Conservation (phyloP, 2,797 vertebrate species). For the Anguilla marmorata region DNA sequence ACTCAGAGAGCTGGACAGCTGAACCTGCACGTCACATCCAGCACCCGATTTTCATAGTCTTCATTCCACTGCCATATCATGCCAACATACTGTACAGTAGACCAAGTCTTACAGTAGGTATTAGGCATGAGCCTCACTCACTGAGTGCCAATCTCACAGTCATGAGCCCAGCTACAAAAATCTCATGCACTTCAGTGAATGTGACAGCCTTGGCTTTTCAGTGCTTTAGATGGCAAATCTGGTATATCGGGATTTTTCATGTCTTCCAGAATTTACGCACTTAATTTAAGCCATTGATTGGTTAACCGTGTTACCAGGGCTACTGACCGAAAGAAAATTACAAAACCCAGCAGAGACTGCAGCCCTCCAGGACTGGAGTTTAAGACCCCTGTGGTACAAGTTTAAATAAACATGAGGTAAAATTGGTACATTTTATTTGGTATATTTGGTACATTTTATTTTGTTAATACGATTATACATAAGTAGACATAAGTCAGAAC, state of each 20-base stretch:
- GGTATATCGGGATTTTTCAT: neutral
- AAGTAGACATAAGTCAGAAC: neutral
- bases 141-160: neutral
- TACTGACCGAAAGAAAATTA: neutral
- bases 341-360: neutral
- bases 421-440: neutral
- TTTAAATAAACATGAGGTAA: neutral
- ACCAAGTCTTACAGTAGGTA: neutral
- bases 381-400: neutral
- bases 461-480: too few species aligned
- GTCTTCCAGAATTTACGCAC: neutral
- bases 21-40: neutral
- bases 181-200: neutral
- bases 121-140: neutral
- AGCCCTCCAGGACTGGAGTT: neutral
- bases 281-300: neutral
- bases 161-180: neutral
- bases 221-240: neutral
- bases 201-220: neutral
- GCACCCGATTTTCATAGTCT: neutral
- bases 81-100: neutral
- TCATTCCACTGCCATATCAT: neutral
- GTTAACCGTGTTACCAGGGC: neutral
- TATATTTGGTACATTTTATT: too few species aligned
- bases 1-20: conserved; percentile 1